phyloP scores from a whole-genome alignment of 2,888 invertebrate genomes.

The Drosophila nr. perissopoda region DNA sequence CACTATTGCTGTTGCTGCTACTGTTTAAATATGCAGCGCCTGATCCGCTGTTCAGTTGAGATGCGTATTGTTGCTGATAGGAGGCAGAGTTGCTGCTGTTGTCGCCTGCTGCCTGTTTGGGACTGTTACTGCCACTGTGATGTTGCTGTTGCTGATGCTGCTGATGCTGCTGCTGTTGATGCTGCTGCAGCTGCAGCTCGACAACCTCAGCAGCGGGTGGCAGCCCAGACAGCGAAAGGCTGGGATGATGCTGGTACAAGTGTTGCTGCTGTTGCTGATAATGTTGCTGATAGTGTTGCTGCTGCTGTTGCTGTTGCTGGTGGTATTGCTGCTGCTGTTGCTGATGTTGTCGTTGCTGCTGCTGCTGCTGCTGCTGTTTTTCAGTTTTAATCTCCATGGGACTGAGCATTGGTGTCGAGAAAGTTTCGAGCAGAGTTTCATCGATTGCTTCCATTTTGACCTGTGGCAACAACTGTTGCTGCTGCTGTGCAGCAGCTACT shows the following conservation, averaged over 20 bases:
- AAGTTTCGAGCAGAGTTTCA: slow-evolving; percentile 87
- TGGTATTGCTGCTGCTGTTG: slow-evolving; percentile 61
- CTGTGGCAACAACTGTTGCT: slow-evolving; percentile 85
- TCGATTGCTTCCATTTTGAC: slow-evolving; percentile 93
- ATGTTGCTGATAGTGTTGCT: slow-evolving; percentile 71
- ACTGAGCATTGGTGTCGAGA: slow-evolving; percentile 90
- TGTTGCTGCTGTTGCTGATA: slow-evolving; percentile 76
- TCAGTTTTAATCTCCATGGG: slow-evolving; percentile 93
- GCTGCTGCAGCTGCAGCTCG: slow-evolving; percentile 74
- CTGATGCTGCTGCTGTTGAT: slow-evolving; percentile 55
- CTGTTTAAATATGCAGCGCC: slow-evolving; percentile 72
- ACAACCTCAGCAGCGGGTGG: slow-evolving; percentile 78
- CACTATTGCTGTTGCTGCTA: slow-evolving; percentile 60
- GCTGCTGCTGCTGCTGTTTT: slow-evolving; percentile 85
- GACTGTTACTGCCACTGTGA: slow-evolving; percentile 82
- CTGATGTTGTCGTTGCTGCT: slow-evolving; percentile 70
- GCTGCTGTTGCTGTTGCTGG: slow-evolving; percentile 63
- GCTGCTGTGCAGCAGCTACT: slow-evolving; percentile 32
- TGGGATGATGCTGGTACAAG: slow-evolving; percentile 84
- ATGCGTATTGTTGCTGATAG: slow-evolving; percentile 79
- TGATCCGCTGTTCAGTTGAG: slow-evolving; percentile 71
- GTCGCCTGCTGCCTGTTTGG: slow-evolving; percentile 69
- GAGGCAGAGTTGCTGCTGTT: slow-evolving; percentile 77
- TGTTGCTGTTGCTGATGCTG: slow-evolving; percentile 68
- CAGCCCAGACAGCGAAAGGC: slow-evolving; percentile 72